phyloP scores from a whole-genome alignment of 2,888 invertebrate species.

The Hyposoter dolosus region DNA sequence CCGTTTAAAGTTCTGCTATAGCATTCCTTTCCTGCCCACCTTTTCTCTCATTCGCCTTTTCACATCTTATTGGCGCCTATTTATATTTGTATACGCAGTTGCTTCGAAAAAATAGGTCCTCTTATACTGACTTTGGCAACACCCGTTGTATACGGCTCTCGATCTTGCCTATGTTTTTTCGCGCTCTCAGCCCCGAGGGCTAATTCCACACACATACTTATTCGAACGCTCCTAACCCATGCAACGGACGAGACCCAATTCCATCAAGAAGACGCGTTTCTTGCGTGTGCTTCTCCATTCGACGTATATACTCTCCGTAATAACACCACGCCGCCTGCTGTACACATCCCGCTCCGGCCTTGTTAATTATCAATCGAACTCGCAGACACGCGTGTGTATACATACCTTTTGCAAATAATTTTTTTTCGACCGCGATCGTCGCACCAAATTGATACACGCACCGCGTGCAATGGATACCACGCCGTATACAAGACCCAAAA shows the following conservation, averaged over 20 bases:
- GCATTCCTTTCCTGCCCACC: conserved; percentile 12
- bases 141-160: background rate
- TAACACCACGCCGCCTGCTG: conserved; percentile 24
- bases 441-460: conserved; percentile 8
- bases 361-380: conserved; percentile 53
- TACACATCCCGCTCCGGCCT: conserved; percentile 39
- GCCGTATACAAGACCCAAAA: too few relatives aligned
- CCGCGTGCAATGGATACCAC: too few relatives aligned
- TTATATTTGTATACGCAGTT: background rate
- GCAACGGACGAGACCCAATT: conserved; percentile 38
- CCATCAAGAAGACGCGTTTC: conserved; percentile 24
- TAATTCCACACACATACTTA: conserved; percentile 15
- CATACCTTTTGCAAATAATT: background rate
- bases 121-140: background rate
- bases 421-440: conserved; percentile 2
- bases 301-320: conserved; percentile 24
- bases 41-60: background rate
- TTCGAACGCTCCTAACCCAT: conserved; percentile 14
- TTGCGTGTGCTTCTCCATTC: conserved; percentile 50
- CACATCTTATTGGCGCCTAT: background rate
- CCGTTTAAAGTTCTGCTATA: conserved; percentile 9
- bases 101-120: background rate
- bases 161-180: background rate
- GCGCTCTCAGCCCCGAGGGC: conserved; percentile 5
- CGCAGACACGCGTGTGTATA: background rate